Evolutionary conservation across 37 sponge, comb jelly and placozoan genomes (phyloP), one percentile per base, ranked within the genome.

Genomic region (Aplysina aerophoba): DNA sequence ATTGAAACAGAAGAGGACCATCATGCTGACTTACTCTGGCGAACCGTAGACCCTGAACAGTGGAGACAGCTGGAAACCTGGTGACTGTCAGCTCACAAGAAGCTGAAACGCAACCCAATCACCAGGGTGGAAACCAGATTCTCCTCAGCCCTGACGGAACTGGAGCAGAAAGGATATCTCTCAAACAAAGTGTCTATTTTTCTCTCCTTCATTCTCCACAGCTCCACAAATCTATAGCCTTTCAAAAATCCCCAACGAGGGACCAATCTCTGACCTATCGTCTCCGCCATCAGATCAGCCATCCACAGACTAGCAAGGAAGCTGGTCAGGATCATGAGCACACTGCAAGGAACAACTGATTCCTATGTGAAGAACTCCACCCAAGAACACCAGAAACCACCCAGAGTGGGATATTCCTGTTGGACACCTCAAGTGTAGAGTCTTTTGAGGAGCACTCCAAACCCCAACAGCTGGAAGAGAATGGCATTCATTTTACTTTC

Each of bases 171-270:
- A 67, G 69, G 69, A 14, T 13, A 67, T 67, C 27, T 16, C 22
- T n/a, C n/a, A n/a, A 67, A 27, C 22, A 21, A 67, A 16, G 14
- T 14, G 69, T 14, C 69, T 67, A 16, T 25, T 25, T 21, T 27
- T 67, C 14, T 21, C 69, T 25, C 69, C 19, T 25, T 27, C 15
- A 22, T n/a, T 25, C n/a, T 67, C 27, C 69, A 14, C 28, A 15
- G 27, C 69, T 14, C 69, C 69, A 16, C 69, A 28, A n/a, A 67
- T 67, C 69, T 67, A 67, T 67, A 28, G 69, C 69, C 69, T 67
- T 14, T 28, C 69, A 25, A 67, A 67, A 22, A 67, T 67, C 14
- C 27, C 15, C 69, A 67, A 67, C 13, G 69, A 67, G n/a, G n/a
- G 28, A 13, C 19, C 13, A 13, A 21, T 14, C 22, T n/a, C n/a